These are phyloP conservation scores for Phrynosoma platyrhinos DNA, from an alignment of 2,113 vertebrate species.

Conservation along the genomic window DNA sequence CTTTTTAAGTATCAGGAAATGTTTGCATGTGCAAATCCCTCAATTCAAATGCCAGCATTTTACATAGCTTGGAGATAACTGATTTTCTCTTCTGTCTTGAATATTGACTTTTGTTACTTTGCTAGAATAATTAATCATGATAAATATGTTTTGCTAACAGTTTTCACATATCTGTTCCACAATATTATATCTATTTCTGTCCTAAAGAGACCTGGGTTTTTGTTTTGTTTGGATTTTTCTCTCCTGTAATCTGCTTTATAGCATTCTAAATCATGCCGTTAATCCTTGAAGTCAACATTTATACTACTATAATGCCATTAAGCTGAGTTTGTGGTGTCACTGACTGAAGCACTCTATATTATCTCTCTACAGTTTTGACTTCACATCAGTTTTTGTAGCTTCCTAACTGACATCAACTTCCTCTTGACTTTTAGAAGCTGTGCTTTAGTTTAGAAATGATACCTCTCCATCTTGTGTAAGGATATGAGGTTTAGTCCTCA, in stretches of 20 bases:
- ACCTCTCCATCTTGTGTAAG: neutral
- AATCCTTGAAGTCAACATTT: rapidly evolving
- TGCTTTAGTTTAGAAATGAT: conserved; percentile 13
- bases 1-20: neutral
- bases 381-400: neutral
- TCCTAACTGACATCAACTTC: conserved; percentile 13
- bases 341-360: neutral
- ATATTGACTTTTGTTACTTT: neutral
- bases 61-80: neutral
- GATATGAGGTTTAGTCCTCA: neutral
- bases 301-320: neutral
- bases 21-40: neutral
- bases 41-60: neutral
- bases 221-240: neutral
- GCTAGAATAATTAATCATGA: neutral
- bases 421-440: conserved; percentile 1
- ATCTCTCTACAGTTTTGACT: neutral
- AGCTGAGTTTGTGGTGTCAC: neutral
- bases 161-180: neutral
- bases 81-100: neutral
- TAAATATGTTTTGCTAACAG: neutral
- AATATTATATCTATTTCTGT: neutral
- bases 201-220: neutral
- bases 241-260: neutral
- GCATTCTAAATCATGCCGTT: rapidly evolving